Evolutionary conservation across 2,888 invertebrate species (phyloP), one percentile per base, ranked within the genome.

Genomic region (Adelognathus sp.): DNA sequence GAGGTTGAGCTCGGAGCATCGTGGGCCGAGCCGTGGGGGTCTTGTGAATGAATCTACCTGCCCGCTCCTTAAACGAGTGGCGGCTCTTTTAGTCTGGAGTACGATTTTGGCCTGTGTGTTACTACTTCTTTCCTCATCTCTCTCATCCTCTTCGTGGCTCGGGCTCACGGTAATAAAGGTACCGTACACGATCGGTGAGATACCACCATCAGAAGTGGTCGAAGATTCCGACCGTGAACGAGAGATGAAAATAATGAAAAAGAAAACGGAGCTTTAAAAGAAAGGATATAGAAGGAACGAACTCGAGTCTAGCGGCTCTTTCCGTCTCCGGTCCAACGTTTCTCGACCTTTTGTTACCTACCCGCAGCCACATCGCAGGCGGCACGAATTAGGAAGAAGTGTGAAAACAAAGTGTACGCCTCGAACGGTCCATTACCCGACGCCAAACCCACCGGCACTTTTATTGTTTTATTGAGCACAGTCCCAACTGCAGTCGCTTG

Each of bases 11-110:
- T 67, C 63, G 44, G 72, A 50, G 56, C 67, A 67, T 76, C 52
- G 72, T 76, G 63, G 74, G n/a, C n/a, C n/a, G 79, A 81, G 79
- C 79, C 75, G 77, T 77, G 81, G 81, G 81, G 82, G 81, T 81
- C 86, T 88, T 87, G 86, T 88, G 87, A 88, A 88, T 88, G 88
- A 88, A 88, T 85, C 84, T 84, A 86, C 87, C 86, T 85, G 85
- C 80, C 78, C 76, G 74, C 78, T 82, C 80, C 78, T 73, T 63
- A 66, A 79, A 76, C 66, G 80, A 78, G 61, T 67, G 80, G 75
- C 80, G 80, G 82, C 76, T 81, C 80, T 78, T 82, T 82, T 82
- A 80, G 79, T 79, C 79, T 76, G 72, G 72, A 76, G 79, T 76
- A 79, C 67, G 71, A 75, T 79, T 79, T 79, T 75, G 71, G 79